Base-by-base conservation (phyloP, 30 jellyfish, hydroid and myxozoan species). In the Calvadosia cruxmelitensis region DNA sequence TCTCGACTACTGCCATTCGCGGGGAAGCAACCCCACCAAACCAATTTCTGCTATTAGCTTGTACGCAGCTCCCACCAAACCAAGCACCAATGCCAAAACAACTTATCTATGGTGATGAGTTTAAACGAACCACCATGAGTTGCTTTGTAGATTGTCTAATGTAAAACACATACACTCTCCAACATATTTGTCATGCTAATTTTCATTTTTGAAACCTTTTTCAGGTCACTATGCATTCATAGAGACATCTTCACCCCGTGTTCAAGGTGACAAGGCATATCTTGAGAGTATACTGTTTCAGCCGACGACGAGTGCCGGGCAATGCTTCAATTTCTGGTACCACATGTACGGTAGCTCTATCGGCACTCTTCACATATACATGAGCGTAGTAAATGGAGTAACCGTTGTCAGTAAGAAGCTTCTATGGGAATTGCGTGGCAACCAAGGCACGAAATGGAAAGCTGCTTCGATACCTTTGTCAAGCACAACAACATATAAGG, bases 371-470 rank as follows among this genome's bases (percentile, higher is more conserved):
- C 77, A 84, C 32, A 52, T 78, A n/a, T 84, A 78, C 51, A 84
- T 84, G 29, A 84, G 74, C 49, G 68, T 68, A 20, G 24, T 77
- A 1, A 52, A 70, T 34, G 94, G 92, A 42, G 74, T 81, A 15
- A 63, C 71, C 3, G 77, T 72, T 42, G 20, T 42, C 57, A 42
- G 20, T 10, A 42, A 42, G 7, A 75, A 75, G 24, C 23, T 86
- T 33, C 34, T 89, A 34, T 89, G 98, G 98, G 83, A 76, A 66
- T 78, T 89, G 68, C 70, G 30, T 34, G 98, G 98, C 2, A 81
- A 89, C 79, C 93, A 81, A 69, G 93, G 91, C 25, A 81, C 81
- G 78, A 66, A 82, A 34, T 89, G 98, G 98, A 68, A 29, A 42
- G 10, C 57, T 5, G 57, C 57, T 20, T 42, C 57, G 20, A 42